Conservation (phyloP, 1,140 invertebrate species). For the Asobara japonica region DNA sequence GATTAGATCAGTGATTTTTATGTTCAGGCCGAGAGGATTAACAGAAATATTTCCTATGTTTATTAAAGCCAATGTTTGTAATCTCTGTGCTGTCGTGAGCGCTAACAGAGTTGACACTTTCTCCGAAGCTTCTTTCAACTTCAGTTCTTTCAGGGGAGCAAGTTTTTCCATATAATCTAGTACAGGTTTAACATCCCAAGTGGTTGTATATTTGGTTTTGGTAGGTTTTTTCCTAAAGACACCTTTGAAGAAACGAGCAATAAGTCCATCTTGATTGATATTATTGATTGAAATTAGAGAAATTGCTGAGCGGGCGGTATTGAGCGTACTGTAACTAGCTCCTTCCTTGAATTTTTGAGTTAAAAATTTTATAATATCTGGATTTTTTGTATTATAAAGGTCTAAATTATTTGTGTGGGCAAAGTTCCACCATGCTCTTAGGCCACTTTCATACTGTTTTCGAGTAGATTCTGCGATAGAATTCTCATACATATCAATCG, state of each 20-base stretch:
- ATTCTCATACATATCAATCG: slow-evolving; percentile 36
- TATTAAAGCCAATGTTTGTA: slow-evolving; percentile 43
- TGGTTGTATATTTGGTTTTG: slow-evolving; percentile 42
- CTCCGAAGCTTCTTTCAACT: slow-evolving; percentile 30
- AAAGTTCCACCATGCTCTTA: slow-evolving; percentile 36
- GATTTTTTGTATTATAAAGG: neutral
- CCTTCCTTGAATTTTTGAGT: neutral
- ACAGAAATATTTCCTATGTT: slow-evolving; percentile 33
- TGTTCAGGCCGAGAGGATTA: neutral
- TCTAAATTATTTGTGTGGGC: slow-evolving; percentile 26
- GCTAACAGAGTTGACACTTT: slow-evolving; percentile 40
- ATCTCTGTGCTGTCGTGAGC: slow-evolving; percentile 40
- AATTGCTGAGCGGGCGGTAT: slow-evolving; percentile 38
- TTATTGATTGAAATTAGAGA: slow-evolving; percentile 29
- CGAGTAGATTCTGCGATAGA: slow-evolving; percentile 41
- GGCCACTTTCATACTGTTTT: slow-evolving; percentile 43
- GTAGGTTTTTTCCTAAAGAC: slow-evolving; percentile 39
- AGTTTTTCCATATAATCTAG: slow-evolving; percentile 40
- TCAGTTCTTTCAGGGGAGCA: slow-evolving; percentile 28
- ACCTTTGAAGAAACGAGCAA: slow-evolving; percentile 48
- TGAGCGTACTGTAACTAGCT: slow-evolving; percentile 41
- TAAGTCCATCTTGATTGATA: slow-evolving; percentile 32
- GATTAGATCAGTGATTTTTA: slow-evolving; percentile 35
- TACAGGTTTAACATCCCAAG: slow-evolving; percentile 47
- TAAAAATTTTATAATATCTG: slow-evolving; percentile 30